Evolutionary conservation across 2,888 invertebrate genomes (phyloP), one percentile per base, ranked within the genome.

Genomic region (Nymphalis c-album): DNA sequence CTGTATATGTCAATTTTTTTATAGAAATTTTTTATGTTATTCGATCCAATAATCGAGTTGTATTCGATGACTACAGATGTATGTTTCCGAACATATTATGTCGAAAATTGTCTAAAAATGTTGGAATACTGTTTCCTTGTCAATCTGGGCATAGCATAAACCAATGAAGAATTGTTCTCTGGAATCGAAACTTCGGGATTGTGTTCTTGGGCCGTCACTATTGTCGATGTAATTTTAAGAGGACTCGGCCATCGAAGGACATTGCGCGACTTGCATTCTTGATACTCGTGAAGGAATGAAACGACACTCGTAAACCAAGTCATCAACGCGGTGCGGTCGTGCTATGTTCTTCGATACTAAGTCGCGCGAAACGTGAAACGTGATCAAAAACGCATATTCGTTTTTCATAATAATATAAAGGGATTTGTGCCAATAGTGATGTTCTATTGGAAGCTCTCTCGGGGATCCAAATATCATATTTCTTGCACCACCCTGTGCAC

Each of bases 141-240:
- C 76, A 76, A 80, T 85, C 85, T 85, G 86, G 85, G 85, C 85
- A 84, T 86, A 80, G 85, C 85, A 84, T 85, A 60, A 51, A 61
- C 16, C 55, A 48, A 35, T 58, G 66, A 62, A 59, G 51, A 69
- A 55, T 62, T 46, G 55, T 50, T 48, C 48, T 63, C n/a, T 35
- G 48, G 53, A 55, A 17, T 55, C 4, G 18, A 55, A 26, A 18
- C 5, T 18, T 61, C 57, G 53, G 59, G 55, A 63, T 63, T 62
- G 62, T 51, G 60, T 51, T 20, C 35, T 60, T 57, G 61, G 47
- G 31, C 55, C 16, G 60, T 17, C 26, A 16, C 47, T 16, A 8
- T 17, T 58, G 46, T 66, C 55, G 55, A 55, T 47, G 1, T 48
- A 66, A 60, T 35, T 2, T 18, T 60, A 64, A 64, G 26, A n/a